phyloP scores from a whole-genome alignment of 2,113 vertebrate genomes.

The Antechinus flavipes region DNA sequence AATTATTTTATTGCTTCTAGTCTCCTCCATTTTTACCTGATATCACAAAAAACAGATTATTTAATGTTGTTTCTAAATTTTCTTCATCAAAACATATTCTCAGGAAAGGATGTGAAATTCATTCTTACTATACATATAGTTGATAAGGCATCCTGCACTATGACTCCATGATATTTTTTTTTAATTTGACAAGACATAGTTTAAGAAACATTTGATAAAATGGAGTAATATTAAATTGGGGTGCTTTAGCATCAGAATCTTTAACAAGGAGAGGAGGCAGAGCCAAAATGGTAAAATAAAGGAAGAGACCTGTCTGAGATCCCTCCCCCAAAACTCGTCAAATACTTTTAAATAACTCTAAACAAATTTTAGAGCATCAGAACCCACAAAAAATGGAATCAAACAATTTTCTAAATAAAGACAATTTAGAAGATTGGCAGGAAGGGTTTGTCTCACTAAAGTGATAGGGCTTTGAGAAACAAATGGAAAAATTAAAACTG shows the following conservation, averaged over 20 bases:
- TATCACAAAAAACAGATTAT: neutral
- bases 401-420: too few relatives aligned
- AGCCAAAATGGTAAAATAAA: too few relatives aligned
- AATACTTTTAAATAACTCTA: too few relatives aligned
- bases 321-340: too few relatives aligned
- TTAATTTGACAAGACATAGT: neutral
- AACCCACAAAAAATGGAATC: too few relatives aligned
- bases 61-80: conserved; percentile 15
- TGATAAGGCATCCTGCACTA: neutral
- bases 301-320: too few relatives aligned
- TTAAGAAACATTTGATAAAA: neutral
- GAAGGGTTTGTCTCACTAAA: too few relatives aligned
- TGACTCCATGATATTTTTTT: neutral
- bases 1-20: neutral
- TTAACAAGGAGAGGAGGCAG: too few relatives aligned
- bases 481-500: too few relatives aligned
- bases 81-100: conserved; percentile 11
- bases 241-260: neutral
- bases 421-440: too few relatives aligned
- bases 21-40: neutral
- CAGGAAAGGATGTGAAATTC: neutral
- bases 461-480: too few relatives aligned
- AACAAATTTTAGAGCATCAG: too few relatives aligned
- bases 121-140: neutral
- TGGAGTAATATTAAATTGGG: neutral